Evolutionary conservation across 2,797 vertebrate species (phyloP), one percentile per base, ranked within the genome.

Genomic region (Malurus splendens): DNA sequence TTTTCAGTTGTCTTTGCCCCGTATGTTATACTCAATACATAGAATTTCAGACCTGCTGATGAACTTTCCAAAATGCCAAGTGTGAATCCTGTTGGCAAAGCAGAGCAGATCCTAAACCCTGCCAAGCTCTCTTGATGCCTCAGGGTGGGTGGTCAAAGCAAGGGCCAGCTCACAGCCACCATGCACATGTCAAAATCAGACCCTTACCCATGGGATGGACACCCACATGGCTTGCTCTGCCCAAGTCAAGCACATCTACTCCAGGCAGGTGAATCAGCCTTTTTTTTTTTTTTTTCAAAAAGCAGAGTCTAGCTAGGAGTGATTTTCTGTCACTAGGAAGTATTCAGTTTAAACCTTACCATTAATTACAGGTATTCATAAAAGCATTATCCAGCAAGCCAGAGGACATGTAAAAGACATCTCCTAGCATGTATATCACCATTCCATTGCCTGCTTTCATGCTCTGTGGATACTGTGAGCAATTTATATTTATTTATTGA

Each of bases 161-260:
- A 36, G 33, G 33, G 11, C 28, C 54, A 67, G 38, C 30, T 70
- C 41, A 76, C 25, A 77, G 51, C 12, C 1, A 5, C 41, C 3
- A 5, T 12, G 36, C 33, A 52, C 6, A 0, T 13, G 42, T 16
- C 10, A 5, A 78, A 88, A 77, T 39, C 0, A 0, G 32, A 51
- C 9, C n/a, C 41, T 1, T 2, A 28, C 19, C 36, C n/a, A 8
- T 18, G 45, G 45, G 24, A 30, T 38, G 25, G 33, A 18, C 14
- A 30, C 15, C 14, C 3, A 1, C 60, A 18, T 57, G 44, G 12
- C 32, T 60, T 67, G n/a, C 23, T 56, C 28, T 65, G 59, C 55
- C 38, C 23, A 16, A 38, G 22, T 7, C 0, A 0, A 83, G 33
- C 38, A n/a, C 12, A 25, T 1, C 1, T 45, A 38, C 41, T 50